Evolutionary conservation across 2,113 vertebrate species (phyloP).

Genomic region (Chlamydotis undulata): DNA sequence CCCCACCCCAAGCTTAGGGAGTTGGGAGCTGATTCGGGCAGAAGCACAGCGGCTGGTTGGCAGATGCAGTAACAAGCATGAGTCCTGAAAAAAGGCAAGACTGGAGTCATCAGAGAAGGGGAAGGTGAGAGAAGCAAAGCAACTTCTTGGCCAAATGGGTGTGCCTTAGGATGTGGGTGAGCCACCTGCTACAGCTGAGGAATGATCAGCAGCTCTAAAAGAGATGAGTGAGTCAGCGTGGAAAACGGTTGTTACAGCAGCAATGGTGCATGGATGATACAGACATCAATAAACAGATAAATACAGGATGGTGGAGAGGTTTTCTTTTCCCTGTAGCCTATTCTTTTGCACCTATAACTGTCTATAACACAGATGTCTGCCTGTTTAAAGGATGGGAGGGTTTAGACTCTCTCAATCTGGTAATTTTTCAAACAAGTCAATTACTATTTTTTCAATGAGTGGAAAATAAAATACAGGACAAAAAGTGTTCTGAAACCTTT

Average conservation of each 20-base stretch:
- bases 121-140: background rate
- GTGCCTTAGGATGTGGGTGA: background rate
- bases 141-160: background rate
- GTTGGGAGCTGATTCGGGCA: background rate
- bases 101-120: background rate
- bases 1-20: background rate
- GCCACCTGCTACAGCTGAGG: background rate
- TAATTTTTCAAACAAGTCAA: background rate
- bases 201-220: background rate
- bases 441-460: background rate
- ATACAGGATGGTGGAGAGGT: background rate
- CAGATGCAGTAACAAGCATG: rapidly evolving
- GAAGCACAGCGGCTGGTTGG: rapidly evolving
- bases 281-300: background rate
- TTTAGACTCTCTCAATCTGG: background rate
- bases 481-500: background rate
- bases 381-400: background rate
- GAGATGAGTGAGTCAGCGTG: background rate
- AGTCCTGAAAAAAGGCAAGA: background rate
- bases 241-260: background rate
- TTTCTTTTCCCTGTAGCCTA: background rate
- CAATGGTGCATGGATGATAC: background rate
- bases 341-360: background rate
- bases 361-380: background rate
- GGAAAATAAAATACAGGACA: background rate